Base-by-base conservation (phyloP, 2,888 invertebrate species). In the Lasius platythorax region DNA sequence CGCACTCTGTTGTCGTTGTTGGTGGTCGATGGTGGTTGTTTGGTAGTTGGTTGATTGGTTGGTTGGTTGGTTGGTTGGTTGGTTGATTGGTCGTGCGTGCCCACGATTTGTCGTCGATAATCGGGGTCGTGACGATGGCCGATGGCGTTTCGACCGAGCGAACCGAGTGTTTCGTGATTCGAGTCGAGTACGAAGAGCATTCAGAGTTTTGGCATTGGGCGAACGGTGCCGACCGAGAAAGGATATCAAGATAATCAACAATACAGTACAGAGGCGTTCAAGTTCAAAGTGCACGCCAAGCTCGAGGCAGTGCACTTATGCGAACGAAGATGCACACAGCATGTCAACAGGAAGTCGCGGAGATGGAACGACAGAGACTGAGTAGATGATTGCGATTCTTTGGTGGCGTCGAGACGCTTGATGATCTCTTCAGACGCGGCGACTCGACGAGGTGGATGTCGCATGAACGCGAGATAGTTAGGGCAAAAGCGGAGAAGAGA, bases 61-160 rank as follows among this genome's bases (percentile, higher is more conserved):
- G 83, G 75, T 84, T 46, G 70, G 68, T 85, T 79, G 70, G 46
- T 79, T 79, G 56, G 30, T 78, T 67, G 67, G 86, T 86, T 78
- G 89, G 86, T 88, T 81, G 88, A 76, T 90, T 85, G 86, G 75
- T 85, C 78, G 86, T 73, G 63, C 53, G 82, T 81, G 61, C 85
- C 88, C 88, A 86, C 87, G 87, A 89, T 87, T 88, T 88, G 89
- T 88, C 88, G 89, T 85, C 82, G 89, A 89, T 87, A 83, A 85
- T 85, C 82, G 85, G 79, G 85, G 85, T 86, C 75, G 85, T 87
- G 87, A 84, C 84, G 90, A 88, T 90, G 90, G 87, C 89, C 91
- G 87, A 76, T 88, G 86, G 91, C 93, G 90, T 93, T 94, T 93
- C 93, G 93, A 94, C 92, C 94, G 94, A 94, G 93, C 93, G 94